Conservation (phyloP, 2,113 vertebrate species). For the Rutilus rutilus region DNA sequence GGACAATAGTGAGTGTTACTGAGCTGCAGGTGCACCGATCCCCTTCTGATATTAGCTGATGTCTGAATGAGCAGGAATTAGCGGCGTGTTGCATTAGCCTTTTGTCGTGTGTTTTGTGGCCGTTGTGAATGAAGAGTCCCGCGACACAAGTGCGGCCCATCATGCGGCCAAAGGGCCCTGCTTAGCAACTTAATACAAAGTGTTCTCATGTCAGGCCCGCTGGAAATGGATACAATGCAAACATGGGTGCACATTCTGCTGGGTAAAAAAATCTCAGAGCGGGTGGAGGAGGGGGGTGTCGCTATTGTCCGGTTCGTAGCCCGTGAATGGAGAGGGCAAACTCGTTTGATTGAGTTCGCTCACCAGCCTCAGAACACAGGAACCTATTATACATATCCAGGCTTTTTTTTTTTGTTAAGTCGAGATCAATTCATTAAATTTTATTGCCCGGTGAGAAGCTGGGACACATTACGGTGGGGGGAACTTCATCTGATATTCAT, state of each 20-base stretch:
- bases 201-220: slow-evolving; percentile 99
- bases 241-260: slow-evolving; percentile 98
- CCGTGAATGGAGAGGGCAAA: slow-evolving; percentile 93
- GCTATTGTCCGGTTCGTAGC: slow-evolving; percentile 84
- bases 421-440: slow-evolving; percentile 99
- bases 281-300: slow-evolving; percentile 72
- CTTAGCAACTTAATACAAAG: slow-evolving; percentile 98
- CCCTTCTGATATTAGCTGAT: slow-evolving; percentile 93
- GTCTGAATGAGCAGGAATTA: slow-evolving; percentile 96
- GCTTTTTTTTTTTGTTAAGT: slow-evolving; percentile 91
- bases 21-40: slow-evolving; percentile 99
- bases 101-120: slow-evolving; percentile 99
- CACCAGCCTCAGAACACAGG: slow-evolving; percentile 94
- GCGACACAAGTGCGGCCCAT: slow-evolving; percentile 97
- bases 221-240: slow-evolving; percentile 99
- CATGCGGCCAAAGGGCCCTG: slow-evolving; percentile 97
- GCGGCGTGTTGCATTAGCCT: slow-evolving; percentile 99
- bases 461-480: slow-evolving; percentile 96
- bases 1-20: slow-evolving; percentile 95
- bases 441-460: slow-evolving; percentile 99
- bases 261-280: slow-evolving; percentile 87
- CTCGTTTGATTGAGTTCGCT: slow-evolving; percentile 99
- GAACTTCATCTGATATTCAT: slow-evolving; percentile 99
- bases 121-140: slow-evolving; percentile 98
- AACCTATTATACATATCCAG: slow-evolving; percentile 89